phyloP scores from a whole-genome alignment of 2,888 invertebrate genomes.

The Trissolcus japonicus region DNA sequence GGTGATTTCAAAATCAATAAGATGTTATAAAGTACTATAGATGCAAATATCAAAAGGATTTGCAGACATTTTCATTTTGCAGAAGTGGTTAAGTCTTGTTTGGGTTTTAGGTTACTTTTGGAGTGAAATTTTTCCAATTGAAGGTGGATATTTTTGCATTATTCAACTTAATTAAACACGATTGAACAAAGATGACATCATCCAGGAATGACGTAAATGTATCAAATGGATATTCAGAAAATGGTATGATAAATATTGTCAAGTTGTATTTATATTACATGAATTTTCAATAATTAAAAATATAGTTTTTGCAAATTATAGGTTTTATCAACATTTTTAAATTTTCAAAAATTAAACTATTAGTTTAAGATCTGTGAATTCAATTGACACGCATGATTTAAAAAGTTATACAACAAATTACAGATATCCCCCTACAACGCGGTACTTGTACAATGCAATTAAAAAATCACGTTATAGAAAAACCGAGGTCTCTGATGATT shows the following conservation, averaged over 20 bases:
- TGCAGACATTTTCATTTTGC: neutral
- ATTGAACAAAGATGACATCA: conserved; percentile 15
- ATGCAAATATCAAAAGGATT: neutral
- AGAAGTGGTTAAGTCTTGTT: neutral
- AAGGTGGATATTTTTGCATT: neutral
- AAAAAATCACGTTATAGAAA: too few relatives aligned
- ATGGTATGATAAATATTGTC: conserved; percentile 4
- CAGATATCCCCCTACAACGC: too few relatives aligned
- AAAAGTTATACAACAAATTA: too few relatives aligned
- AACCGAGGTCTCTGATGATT: too few relatives aligned
- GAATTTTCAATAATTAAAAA: too few relatives aligned
- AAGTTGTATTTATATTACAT: neutral
- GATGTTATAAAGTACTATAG: neutral
- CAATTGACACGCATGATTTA: too few relatives aligned
- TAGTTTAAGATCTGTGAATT: too few relatives aligned
- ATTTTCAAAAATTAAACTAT: too few relatives aligned
- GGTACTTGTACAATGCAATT: too few relatives aligned
- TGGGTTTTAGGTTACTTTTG: conserved; percentile 1
- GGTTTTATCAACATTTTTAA: too few relatives aligned
- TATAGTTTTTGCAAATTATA: too few relatives aligned
- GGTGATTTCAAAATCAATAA: too few relatives aligned
- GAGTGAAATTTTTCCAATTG: neutral
- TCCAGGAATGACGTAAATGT: conserved; percentile 3
- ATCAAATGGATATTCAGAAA: conserved; percentile 16
- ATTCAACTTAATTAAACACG: neutral